Conservation (phyloP, 2,888 invertebrate genomes). For the Xanthia icteritia region DNA sequence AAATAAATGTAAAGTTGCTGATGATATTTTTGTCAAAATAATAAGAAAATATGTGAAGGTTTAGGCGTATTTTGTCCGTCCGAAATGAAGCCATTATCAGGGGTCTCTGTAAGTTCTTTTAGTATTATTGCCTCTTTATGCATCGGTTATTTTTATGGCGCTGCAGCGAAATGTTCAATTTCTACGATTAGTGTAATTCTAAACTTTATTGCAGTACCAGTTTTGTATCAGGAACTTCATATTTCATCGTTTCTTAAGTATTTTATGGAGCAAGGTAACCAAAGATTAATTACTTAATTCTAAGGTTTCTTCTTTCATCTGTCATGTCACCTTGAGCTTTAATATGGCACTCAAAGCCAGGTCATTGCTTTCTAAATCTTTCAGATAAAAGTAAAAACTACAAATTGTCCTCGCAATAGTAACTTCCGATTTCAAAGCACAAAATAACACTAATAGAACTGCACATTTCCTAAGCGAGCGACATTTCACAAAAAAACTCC, state of each 20-base stretch:
- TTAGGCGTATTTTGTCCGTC: conserved; percentile 14
- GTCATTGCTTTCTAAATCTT: background rate
- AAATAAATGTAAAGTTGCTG: conserved; percentile 6
- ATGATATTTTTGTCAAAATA: background rate
- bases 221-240: background rate
- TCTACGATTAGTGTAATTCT: conserved; percentile 9
- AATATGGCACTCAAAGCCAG: background rate
- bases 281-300: conserved; percentile 6
- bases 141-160: conserved; percentile 20
- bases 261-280: background rate
- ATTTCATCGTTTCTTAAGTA: background rate
- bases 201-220: background rate
- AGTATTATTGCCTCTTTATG: conserved; percentile 31
- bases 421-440: conserved; percentile 28
- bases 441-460: conserved; percentile 50
- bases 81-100: conserved; percentile 37
- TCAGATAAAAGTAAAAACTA: background rate
- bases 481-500: conserved; percentile 52
- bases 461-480: conserved; percentile 54
- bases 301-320: background rate
- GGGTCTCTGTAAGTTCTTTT: conserved; percentile 10
- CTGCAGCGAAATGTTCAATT: conserved; percentile 9
- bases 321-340: background rate
- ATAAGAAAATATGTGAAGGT: conserved; percentile 1
- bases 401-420: conserved; percentile 8